Percentiles rank a stretch among this genome's conserved stretches.
Evolutionary conservation across 1,140 invertebrate genomes (phyloP).

Genomic region (Himalopsyche phryganea): DNA sequence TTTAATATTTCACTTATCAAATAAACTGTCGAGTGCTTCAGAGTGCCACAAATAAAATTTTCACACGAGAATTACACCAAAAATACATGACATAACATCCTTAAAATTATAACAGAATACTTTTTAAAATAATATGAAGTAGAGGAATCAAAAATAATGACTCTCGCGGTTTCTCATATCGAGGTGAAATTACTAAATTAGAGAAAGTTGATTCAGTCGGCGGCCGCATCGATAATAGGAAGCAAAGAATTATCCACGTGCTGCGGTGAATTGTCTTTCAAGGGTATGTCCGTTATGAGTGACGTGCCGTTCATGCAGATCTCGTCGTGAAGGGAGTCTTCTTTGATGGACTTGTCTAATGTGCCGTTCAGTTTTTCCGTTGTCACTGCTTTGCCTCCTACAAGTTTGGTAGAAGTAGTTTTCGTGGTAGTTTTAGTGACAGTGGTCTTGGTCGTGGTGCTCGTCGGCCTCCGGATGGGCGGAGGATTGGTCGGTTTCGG

Average conservation of each 20-base stretch:
- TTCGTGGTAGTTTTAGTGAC: constrained; percentile 42
- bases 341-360: constrained; percentile 30
- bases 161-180: not conserved
- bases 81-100: constrained; percentile 31
- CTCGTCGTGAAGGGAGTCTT: constrained; percentile 31
- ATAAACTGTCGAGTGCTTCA: constrained; percentile 5
- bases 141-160: too few relatives aligned
- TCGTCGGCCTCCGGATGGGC: constrained; percentile 34
- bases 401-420: constrained; percentile 13
- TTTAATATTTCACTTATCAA: not conserved
- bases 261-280: constrained; percentile 40
- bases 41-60: constrained; percentile 27
- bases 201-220: constrained; percentile 20
- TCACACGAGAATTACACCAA: constrained; percentile 31
- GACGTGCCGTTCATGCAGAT: constrained; percentile 37
- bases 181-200: constrained; percentile 13
- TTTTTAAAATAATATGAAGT: too few relatives aligned
- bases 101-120: constrained; percentile 33
- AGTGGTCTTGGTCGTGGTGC: constrained; percentile 43
- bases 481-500: constrained; percentile 37
- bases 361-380: constrained; percentile 24
- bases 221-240: constrained; percentile 44
- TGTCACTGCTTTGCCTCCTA: constrained; percentile 31
- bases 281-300: constrained; percentile 39
- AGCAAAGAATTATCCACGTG: constrained; percentile 44